A percentile compares a stretch with the other conserved stretches of the same genome.
phyloP scores from a whole-genome alignment of 2,888 invertebrate species.

The Limnephilus auricula region DNA sequence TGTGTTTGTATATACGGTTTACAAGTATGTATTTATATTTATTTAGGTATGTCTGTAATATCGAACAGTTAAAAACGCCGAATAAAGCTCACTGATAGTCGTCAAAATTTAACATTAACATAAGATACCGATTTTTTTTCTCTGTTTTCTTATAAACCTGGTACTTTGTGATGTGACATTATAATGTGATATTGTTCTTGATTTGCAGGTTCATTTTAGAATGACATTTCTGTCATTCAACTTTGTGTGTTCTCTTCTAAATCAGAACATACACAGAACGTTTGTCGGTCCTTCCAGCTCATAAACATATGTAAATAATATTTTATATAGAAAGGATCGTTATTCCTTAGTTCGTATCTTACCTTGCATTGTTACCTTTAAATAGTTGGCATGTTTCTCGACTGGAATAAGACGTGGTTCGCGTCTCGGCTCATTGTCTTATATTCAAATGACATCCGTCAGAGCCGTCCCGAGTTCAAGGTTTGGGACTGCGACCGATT shows the following conservation, averaged over 20 bases:
- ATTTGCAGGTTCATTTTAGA: not conserved
- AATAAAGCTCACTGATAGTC: too few species aligned
- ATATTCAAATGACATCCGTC: conserved; percentile 55
- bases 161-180: too few species aligned
- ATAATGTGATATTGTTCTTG: not conserved
- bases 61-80: not conserved
- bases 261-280: conserved; percentile 9
- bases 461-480: conserved; percentile 42
- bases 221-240: not conserved
- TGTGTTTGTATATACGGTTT: too few species aligned
- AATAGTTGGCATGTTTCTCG: conserved; percentile 45
- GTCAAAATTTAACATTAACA: too few species aligned
- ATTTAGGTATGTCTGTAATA: not conserved
- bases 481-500: conserved; percentile 48
- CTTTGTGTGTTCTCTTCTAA: not conserved
- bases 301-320: conserved; percentile 29
- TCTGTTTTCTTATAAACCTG: too few species aligned
- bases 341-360: conserved; percentile 3
- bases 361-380: conserved; percentile 47
- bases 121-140: too few species aligned
- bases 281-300: not conserved
- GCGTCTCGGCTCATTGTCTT: conserved; percentile 53
- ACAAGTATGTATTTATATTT: too few species aligned
- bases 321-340: conserved; percentile 24
- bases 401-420: conserved; percentile 45